A percentile compares a stretch with the other conserved stretches of the same genome.
phyloP scores from a whole-genome alignment of 2,797 vertebrate genomes.

The Dryobates pubescens region DNA sequence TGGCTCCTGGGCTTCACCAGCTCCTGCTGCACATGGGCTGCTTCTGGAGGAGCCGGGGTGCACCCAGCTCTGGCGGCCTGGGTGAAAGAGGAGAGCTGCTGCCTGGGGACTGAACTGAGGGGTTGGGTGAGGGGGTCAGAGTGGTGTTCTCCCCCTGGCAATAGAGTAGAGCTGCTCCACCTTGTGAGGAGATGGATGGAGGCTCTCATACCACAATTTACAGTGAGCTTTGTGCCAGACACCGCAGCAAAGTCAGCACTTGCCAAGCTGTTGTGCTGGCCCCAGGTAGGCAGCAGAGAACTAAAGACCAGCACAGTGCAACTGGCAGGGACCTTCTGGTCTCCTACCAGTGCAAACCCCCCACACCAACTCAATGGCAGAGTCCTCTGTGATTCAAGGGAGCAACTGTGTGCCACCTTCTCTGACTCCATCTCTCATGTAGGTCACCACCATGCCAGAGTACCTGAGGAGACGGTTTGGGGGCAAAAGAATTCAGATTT shows the following conservation, averaged over 20 bases:
- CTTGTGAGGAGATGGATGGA: accelerated
- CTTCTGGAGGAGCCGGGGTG: not conserved
- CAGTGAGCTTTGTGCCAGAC: not conserved
- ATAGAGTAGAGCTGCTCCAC: not conserved
- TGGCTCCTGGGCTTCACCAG: not conserved
- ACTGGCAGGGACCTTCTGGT: not conserved
- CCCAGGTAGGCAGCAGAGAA: not conserved
- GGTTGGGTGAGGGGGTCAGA: accelerated
- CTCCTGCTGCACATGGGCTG: not conserved
- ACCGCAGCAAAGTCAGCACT: not conserved
- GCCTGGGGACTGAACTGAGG: not conserved
- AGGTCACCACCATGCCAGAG: slow-evolving; percentile 98
- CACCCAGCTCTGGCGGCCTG: accelerated
- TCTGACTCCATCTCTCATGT: accelerated
- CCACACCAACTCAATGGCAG: accelerated
- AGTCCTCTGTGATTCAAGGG: not conserved
- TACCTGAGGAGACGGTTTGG: slow-evolving; percentile 90
- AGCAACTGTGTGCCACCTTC: accelerated
- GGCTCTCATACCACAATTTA: accelerated
- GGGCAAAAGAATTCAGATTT: slow-evolving; percentile 89
- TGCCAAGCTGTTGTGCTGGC: not conserved
- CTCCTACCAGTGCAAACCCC: not conserved
- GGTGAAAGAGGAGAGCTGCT: not conserved
- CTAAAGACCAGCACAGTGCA: not conserved
- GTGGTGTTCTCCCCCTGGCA: accelerated